Evolutionary conservation across 2,797 vertebrate species (phyloP).

Genomic region (Alca torda): DNA sequence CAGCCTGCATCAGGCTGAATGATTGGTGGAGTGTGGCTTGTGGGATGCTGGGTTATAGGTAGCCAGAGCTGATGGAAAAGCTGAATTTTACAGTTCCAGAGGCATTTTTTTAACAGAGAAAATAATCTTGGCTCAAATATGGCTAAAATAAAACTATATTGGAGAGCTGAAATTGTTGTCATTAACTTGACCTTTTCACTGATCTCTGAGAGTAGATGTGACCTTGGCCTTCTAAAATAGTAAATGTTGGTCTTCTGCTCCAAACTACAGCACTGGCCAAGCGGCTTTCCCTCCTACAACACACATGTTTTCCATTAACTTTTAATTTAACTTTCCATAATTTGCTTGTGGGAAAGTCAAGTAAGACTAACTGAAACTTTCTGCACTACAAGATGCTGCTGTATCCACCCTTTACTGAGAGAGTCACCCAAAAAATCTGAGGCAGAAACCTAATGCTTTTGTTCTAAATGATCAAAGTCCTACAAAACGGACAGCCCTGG

Average conservation of each 20-base stretch:
- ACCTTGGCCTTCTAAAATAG: neutral
- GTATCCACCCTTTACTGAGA: neutral
- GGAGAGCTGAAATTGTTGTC: neutral
- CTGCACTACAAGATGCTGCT: accelerated
- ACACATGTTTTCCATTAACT: neutral
- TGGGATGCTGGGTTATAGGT: neutral
- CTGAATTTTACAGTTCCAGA: neutral
- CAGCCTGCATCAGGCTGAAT: neutral
- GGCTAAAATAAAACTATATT: neutral
- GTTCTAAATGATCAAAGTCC: neutral
- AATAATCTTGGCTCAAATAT: neutral
- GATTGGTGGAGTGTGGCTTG: neutral
- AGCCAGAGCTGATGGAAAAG: neutral
- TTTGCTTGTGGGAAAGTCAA: neutral
- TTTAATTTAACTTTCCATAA: neutral
- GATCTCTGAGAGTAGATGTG: neutral
- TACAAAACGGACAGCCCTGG: neutral
- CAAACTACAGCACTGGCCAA: neutral
- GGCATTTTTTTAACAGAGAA: neutral
- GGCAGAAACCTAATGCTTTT: neutral
- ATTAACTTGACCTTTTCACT: neutral
- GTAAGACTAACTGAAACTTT: neutral
- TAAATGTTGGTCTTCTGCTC: neutral
- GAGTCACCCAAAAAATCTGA: neutral
- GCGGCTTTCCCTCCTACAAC: neutral